Evolutionary conservation across 2,888 invertebrate species (phyloP).

Genomic region (Prenolepis imparis): DNA sequence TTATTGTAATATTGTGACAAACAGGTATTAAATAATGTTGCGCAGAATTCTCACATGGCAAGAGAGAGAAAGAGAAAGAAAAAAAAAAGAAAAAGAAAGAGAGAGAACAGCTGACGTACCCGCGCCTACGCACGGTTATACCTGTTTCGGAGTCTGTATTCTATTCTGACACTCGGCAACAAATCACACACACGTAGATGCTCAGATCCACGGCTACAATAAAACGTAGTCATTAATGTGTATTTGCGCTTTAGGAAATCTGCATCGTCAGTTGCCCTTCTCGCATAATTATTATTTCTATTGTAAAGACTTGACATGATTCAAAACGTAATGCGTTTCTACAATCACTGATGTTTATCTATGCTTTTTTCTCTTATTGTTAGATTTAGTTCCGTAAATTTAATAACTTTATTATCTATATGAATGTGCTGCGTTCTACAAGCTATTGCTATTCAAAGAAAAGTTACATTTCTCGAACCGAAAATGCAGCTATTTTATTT

Average conservation of each 20-base stretch:
- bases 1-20: constrained; percentile 49
- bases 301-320: constrained; percentile 23
- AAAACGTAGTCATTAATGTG: constrained; percentile 68
- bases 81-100: not conserved
- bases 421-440: not conserved
- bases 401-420: constrained; percentile 40
- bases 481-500: not conserved
- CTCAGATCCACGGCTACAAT: constrained; percentile 62
- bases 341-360: not conserved
- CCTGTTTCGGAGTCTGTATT: constrained; percentile 65
- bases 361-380: not conserved
- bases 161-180: constrained; percentile 68
- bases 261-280: constrained; percentile 43
- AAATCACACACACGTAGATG: constrained; percentile 65
- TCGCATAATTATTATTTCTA: constrained; percentile 23
- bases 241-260: constrained; percentile 64
- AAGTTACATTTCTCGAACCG: constrained; percentile 5
- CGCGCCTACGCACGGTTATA: constrained; percentile 73
- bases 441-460: not conserved
- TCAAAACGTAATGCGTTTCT: constrained; percentile 28
- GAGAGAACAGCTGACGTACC: constrained; percentile 67
- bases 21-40: constrained; percentile 62
- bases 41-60: constrained; percentile 74
- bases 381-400: constrained; percentile 3
- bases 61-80: too few species aligned